These are phyloP conservation scores for Trissoscelio sp. DNA, from an alignment of 2,888 invertebrate species.

Conservation along the genomic window DNA sequence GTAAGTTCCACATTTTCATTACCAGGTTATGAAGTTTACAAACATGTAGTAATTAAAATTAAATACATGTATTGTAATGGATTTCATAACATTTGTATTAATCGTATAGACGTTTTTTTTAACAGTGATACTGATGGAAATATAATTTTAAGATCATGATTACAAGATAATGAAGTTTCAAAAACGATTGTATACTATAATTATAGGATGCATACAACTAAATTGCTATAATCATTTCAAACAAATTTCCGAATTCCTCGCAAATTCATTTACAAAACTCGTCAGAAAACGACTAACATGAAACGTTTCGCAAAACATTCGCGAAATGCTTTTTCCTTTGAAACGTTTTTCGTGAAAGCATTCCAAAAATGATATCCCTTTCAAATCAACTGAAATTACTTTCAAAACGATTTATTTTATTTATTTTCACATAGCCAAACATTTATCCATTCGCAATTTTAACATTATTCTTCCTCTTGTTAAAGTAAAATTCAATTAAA, in stretches of 20 bases:
- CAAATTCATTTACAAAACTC: constrained; percentile 36
- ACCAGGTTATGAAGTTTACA: too few relatives aligned
- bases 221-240: constrained; percentile 36
- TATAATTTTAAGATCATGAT: too few relatives aligned
- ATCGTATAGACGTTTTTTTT: too few relatives aligned
- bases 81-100: too few relatives aligned
- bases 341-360: constrained; percentile 24
- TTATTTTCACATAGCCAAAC: background rate
- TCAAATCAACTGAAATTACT: constrained; percentile 10
- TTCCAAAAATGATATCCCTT: constrained; percentile 15
- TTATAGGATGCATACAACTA: background rate
- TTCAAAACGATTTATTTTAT: background rate
- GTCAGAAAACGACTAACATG: constrained; percentile 22
- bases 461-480: background rate
- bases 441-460: background rate
- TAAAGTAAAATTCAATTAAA: background rate
- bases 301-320: constrained; percentile 37
- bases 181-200: too few relatives aligned
- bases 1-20: too few relatives aligned
- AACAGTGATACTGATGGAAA: too few relatives aligned
- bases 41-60: too few relatives aligned
- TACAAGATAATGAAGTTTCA: too few relatives aligned
- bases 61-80: too few relatives aligned
- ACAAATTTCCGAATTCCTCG: constrained; percentile 29
- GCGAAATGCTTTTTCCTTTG: constrained; percentile 28